phyloP scores from a whole-genome alignment of 2,888 invertebrate species.

The Drosophila borborema region DNA sequence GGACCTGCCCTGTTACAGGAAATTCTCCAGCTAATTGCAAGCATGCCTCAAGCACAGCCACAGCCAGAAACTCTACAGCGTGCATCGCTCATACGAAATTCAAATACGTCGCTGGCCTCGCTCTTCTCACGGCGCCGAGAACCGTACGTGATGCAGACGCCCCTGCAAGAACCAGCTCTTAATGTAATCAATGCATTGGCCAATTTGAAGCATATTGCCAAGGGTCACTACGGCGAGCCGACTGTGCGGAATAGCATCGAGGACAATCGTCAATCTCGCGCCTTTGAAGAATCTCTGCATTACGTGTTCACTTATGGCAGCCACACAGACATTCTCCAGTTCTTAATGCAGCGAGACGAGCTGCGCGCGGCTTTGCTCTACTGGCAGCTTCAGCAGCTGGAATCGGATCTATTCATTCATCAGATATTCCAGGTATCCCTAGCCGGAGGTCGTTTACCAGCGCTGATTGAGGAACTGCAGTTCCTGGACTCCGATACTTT shows the following conservation, averaged over 20 bases:
- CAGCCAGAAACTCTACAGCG: conserved; percentile 82
- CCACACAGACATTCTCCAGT: conserved; percentile 90
- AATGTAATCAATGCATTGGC: conserved; percentile 88
- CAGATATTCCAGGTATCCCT: conserved; percentile 89
- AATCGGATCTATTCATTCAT: conserved; percentile 90
- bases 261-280: conserved; percentile 80
- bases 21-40: conserved; percentile 89
- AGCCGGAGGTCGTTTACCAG: conserved; percentile 88
- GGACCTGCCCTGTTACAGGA: conserved; percentile 90
- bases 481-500: conserved; percentile 88
- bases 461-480: conserved; percentile 88
- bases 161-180: conserved; percentile 87
- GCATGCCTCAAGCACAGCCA: conserved; percentile 77
- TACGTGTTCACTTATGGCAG: conserved; percentile 93
- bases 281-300: conserved; percentile 92
- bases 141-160: conserved; percentile 86
- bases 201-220: conserved; percentile 87
- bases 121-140: conserved; percentile 85
- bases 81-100: conserved; percentile 82
- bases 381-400: conserved; percentile 89
- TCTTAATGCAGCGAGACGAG: conserved; percentile 90
- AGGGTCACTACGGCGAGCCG: conserved; percentile 86
- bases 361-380: conserved; percentile 89
- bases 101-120: conserved; percentile 82
- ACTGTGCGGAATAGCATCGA: conserved; percentile 48